Evolutionary conservation across 2,888 invertebrate species (phyloP).

Genomic region (Leucophora obtusa): DNA sequence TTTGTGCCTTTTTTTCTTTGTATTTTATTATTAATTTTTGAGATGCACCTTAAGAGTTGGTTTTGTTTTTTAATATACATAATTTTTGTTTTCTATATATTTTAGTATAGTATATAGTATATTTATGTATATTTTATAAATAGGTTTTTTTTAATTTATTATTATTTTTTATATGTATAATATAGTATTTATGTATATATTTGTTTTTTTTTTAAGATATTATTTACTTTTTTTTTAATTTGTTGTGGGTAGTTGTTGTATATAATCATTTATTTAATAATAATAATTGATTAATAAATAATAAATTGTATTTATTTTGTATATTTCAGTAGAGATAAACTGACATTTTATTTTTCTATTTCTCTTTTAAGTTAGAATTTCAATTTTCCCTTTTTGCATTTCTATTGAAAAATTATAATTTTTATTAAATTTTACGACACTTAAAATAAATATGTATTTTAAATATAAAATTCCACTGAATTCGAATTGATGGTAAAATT

Average conservation of each 20-base stretch:
- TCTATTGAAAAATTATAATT: neutral
- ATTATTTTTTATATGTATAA: conserved; percentile 29
- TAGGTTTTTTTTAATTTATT: conserved; percentile 40
- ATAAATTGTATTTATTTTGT: conserved; percentile 58
- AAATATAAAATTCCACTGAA: no score
- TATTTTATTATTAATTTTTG: conserved; percentile 55
- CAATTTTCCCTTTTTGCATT: conserved; percentile 55
- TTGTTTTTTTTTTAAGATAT: conserved; percentile 55
- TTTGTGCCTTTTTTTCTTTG: conserved; percentile 64
- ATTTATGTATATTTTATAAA: conserved; percentile 59
- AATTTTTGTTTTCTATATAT: conserved; percentile 63
- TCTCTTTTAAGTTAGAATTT: conserved; percentile 13
- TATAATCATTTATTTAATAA: conserved; percentile 66
- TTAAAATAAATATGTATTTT: no score
- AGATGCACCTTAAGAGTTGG: conserved; percentile 59
- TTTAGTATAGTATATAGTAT: conserved; percentile 67
- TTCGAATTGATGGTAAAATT: no score
- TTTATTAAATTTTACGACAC: neutral
- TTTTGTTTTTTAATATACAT: conserved; percentile 56
- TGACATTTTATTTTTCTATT: conserved; percentile 61
- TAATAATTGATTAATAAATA: conserved; percentile 69
- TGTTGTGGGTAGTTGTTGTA: conserved; percentile 67
- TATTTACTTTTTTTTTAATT: conserved; percentile 62
- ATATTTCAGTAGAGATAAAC: neutral
- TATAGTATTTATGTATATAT: conserved; percentile 31